Evolutionary conservation across 2,888 invertebrate genomes (phyloP).

Genomic region (Protonemura montana): DNA sequence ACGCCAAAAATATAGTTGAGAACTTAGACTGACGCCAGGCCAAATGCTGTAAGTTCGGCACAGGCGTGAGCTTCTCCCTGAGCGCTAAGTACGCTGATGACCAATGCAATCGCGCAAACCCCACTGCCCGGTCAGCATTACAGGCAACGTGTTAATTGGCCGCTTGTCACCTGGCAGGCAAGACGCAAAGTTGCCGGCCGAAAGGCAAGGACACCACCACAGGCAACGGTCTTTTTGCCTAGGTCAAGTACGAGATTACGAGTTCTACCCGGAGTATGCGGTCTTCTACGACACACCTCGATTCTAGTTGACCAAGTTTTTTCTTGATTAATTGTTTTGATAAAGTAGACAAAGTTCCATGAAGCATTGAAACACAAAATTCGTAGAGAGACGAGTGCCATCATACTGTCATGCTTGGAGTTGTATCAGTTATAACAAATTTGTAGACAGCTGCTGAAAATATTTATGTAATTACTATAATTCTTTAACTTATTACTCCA

Average conservation of each 20-base stretch:
- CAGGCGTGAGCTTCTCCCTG: slow-evolving; percentile 49
- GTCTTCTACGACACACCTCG: slow-evolving; percentile 49
- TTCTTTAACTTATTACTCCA: too few relatives aligned
- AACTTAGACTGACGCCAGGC: slow-evolving; percentile 50
- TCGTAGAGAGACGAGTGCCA: too few relatives aligned
- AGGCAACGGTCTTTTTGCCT: slow-evolving; percentile 53
- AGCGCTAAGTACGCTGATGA: slow-evolving; percentile 48
- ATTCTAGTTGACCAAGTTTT: background rate
- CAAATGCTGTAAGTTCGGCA: slow-evolving; percentile 46
- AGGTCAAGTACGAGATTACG: slow-evolving; percentile 57
- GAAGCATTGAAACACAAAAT: too few relatives aligned
- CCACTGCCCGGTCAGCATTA: slow-evolving; percentile 54
- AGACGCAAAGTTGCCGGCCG: slow-evolving; percentile 51
- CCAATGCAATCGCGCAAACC: slow-evolving; percentile 43
- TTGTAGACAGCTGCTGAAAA: too few relatives aligned
- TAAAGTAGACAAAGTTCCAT: too few relatives aligned
- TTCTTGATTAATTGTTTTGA: background rate
- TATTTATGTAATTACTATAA: too few relatives aligned
- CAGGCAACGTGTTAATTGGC: slow-evolving; percentile 55
- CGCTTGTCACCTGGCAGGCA: slow-evolving; percentile 47
- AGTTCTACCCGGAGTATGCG: slow-evolving; percentile 57
- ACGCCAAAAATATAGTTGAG: slow-evolving; percentile 41
- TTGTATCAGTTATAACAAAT: too few relatives aligned
- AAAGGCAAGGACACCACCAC: slow-evolving; percentile 54
- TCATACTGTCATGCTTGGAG: too few relatives aligned